These are phyloP conservation scores for Festucalex cinctus DNA, from an alignment of 2,113 vertebrate genomes.

Conservation along the genomic window DNA sequence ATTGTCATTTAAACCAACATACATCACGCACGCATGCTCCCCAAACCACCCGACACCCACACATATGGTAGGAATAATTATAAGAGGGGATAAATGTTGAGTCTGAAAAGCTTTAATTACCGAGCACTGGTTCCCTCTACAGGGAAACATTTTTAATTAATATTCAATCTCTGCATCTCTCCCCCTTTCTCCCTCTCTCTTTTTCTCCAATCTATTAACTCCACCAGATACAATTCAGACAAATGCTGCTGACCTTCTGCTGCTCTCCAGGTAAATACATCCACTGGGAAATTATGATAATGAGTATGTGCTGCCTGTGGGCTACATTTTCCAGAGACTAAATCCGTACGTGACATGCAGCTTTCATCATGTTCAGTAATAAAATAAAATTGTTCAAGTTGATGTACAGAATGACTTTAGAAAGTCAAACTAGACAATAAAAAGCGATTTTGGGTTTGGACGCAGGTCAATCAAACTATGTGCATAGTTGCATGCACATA, in stretches of 20 bases:
- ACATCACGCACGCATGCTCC: not conserved
- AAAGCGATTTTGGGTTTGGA: not conserved
- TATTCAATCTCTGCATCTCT: slow-evolving; percentile 40
- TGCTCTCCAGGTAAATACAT: slow-evolving; percentile 35
- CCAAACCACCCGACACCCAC: not conserved
- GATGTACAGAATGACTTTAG: not conserved
- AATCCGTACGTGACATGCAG: not conserved
- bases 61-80: slow-evolving; percentile 11
- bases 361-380: not conserved
- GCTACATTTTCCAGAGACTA: not conserved
- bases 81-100: slow-evolving; percentile 59
- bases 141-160: slow-evolving; percentile 69
- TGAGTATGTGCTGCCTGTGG: not conserved
- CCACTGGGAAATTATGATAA: slow-evolving; percentile 25
- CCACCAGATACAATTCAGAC: slow-evolving; percentile 15
- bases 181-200: not conserved
- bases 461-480: not conserved
- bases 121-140: slow-evolving; percentile 48
- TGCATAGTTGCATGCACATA: too few species aligned
- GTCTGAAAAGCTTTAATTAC: slow-evolving; percentile 67
- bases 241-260: slow-evolving; percentile 33
- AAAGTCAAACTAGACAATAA: not conserved
- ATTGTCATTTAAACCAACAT: not conserved
- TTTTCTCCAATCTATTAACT: slow-evolving; percentile 3
- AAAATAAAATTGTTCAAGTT: not conserved